Evolutionary conservation across 1,140 invertebrate genomes (phyloP).

Genomic region (Drosophila kanapiae): DNA sequence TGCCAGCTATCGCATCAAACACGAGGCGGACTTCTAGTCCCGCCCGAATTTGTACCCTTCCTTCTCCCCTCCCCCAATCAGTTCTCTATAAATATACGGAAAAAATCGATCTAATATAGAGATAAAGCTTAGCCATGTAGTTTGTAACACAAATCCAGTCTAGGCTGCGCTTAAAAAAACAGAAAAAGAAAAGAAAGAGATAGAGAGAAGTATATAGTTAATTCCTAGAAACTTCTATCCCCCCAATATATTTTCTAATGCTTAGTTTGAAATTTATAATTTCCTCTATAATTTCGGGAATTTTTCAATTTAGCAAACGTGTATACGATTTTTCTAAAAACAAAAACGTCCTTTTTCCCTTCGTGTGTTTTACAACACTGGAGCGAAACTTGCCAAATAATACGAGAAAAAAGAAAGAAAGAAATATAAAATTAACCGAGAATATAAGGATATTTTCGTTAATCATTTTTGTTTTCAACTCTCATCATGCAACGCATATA

Average conservation of each 20-base stretch:
- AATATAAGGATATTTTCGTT: constrained; percentile 29
- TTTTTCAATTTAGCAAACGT: constrained; percentile 69
- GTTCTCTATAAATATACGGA: constrained; percentile 35
- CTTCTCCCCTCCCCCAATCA: constrained; percentile 11
- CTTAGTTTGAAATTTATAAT: constrained; percentile 49
- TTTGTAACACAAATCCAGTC: constrained; percentile 54
- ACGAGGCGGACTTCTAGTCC: constrained; percentile 80
- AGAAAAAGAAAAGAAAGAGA: constrained; percentile 22
- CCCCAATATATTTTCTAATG: constrained; percentile 27
- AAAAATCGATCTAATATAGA: constrained; percentile 45
- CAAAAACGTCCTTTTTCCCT: constrained; percentile 75
- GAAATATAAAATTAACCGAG: constrained; percentile 11
- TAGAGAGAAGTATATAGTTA: constrained; percentile 53
- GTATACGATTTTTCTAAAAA: constrained; percentile 81
- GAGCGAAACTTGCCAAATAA: constrained; percentile 76
- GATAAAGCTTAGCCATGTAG: constrained; percentile 57
- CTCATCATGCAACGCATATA: constrained; percentile 77
- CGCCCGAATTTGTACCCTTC: constrained; percentile 12
- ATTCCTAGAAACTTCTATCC: constrained; percentile 53
- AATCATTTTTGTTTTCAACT: constrained; percentile 61
- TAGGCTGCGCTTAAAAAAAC: constrained; percentile 43
- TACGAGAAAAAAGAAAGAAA: constrained; percentile 37
- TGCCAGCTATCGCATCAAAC: constrained; percentile 84
- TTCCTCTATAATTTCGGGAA: constrained; percentile 55
- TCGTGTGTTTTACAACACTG: constrained; percentile 67